Evolutionary conservation across 1,140 invertebrate genomes (phyloP).

Genomic region (Oryzaephilus surinamensis): DNA sequence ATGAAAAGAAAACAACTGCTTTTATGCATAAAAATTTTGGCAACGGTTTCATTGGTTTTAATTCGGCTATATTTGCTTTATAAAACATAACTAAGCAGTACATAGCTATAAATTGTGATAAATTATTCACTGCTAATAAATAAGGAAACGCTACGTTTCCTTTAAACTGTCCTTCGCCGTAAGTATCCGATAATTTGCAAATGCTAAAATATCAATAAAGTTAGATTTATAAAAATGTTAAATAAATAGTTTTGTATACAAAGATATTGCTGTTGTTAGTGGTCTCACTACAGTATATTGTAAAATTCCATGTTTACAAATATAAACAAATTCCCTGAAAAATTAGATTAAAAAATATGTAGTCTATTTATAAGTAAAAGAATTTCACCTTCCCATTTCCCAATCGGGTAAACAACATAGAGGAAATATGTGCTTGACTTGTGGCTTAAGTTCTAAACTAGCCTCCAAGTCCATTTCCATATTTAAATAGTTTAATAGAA

Average conservation of each 20-base stretch:
- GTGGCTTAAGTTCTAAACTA: slow-evolving; percentile 70
- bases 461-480: slow-evolving; percentile 72
- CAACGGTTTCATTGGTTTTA: slow-evolving; percentile 85
- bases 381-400: slow-evolving; percentile 66
- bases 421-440: slow-evolving; percentile 76
- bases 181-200: slow-evolving; percentile 74
- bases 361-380: slow-evolving; percentile 4
- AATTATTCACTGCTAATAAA: slow-evolving; percentile 82
- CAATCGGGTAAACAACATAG: slow-evolving; percentile 74
- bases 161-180: slow-evolving; percentile 82
- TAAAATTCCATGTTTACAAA: slow-evolving; percentile 91
- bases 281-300: slow-evolving; percentile 88
- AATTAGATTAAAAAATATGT: slow-evolving; percentile 4
- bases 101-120: slow-evolving; percentile 94
- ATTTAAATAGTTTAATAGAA: slow-evolving; percentile 81
- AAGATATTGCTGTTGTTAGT: slow-evolving; percentile 76
- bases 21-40: slow-evolving; percentile 98
- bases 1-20: slow-evolving; percentile 95
- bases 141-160: slow-evolving; percentile 81
- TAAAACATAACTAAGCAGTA: slow-evolving; percentile 94
- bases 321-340: slow-evolving; percentile 75
- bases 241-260: slow-evolving; percentile 48
- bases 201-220: slow-evolving; percentile 49
- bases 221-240: slow-evolving; percentile 9
- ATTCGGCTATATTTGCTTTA: slow-evolving; percentile 72